Evolutionary conservation across 2,113 vertebrate species (phyloP).

Genomic region (Pica pica): DNA sequence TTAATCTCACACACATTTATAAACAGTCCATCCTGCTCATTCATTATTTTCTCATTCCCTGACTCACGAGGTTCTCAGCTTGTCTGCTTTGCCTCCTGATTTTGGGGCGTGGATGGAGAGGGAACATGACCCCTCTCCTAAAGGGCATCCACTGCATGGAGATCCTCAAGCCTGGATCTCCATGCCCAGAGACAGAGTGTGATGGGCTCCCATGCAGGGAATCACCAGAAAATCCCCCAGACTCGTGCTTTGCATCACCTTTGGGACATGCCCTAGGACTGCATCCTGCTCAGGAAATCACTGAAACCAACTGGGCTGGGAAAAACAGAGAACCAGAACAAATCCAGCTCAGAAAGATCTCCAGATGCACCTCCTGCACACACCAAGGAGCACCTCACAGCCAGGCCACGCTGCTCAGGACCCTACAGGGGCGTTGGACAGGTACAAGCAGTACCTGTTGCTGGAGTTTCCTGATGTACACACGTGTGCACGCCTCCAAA

Average conservation of each 20-base stretch:
- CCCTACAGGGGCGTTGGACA: fast-evolving
- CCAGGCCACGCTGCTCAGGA: not conserved
- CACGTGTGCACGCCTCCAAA: not conserved
- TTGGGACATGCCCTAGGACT: not conserved
- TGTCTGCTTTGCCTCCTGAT: not conserved
- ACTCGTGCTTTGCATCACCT: not conserved
- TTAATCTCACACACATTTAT: slow-evolving; percentile 37
- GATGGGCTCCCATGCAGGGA: not conserved
- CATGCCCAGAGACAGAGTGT: fast-evolving
- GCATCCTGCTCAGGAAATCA: fast-evolving
- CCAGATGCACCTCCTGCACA: not conserved
- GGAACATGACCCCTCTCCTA: fast-evolving
- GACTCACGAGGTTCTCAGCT: not conserved
- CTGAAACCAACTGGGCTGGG: not conserved
- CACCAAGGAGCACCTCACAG: not conserved
- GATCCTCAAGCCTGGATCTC: not conserved
- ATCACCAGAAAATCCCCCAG: not conserved
- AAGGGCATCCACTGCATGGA: not conserved
- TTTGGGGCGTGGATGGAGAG: not conserved
- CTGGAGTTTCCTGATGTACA: not conserved
- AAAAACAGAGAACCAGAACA: not conserved
- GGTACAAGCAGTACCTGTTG: not conserved
- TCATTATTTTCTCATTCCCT: slow-evolving; percentile 44
- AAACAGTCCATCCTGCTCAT: not conserved
- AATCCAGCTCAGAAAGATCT: not conserved